Evolutionary conservation across 2,797 vertebrate genomes (phyloP), one percentile per base, ranked within the genome.

Genomic region (Enteromius treurensis): DNA sequence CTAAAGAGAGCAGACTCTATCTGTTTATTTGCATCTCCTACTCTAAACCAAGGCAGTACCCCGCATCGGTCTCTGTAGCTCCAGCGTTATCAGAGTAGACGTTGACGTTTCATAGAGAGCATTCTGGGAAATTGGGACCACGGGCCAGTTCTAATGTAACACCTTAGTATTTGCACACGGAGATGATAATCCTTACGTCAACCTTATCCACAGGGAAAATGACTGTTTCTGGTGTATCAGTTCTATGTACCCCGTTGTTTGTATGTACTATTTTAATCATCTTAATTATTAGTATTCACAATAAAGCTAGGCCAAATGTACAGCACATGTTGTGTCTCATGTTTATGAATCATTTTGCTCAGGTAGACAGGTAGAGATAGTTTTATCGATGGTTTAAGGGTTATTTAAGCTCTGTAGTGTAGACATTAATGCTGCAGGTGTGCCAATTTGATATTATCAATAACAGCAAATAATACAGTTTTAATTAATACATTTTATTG

Each of bases 271-370:
- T 94, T 95, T 94, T 92, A 95, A 93, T 90, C 92, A 93, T 93
- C 92, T 90, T 92, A 92, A 93, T 92, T 89, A 89, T 87, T 93
- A 92, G 89, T 92, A 94, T 93, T 95, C 92, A 94, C 94, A 95
- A 95, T 95, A 95, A 95, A 95, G 92, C 89, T 91, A 93, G 93
- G 93, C 91, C 94, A 93, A 93, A 93, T 94, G 92, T 93, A 91
- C 89, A 93, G 87, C 88, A 73, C 32, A 81, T 40, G 11, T 79
- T 82, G 17, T 76, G 85, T 80, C 77, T 77, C 60, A 13, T 55
- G n/a, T 62, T 71, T 21, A 17, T 5, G 42, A 11, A 0, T 55
- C 21, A 29, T 58, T 69, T 74, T 17, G 11, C 14, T 7, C 17
- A 4, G 51, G n/a, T 51, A 29, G 42, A 76, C 21, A 1, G 37